Conservation (phyloP, 2,797 vertebrate species). For the Sebastes goodei region DNA sequence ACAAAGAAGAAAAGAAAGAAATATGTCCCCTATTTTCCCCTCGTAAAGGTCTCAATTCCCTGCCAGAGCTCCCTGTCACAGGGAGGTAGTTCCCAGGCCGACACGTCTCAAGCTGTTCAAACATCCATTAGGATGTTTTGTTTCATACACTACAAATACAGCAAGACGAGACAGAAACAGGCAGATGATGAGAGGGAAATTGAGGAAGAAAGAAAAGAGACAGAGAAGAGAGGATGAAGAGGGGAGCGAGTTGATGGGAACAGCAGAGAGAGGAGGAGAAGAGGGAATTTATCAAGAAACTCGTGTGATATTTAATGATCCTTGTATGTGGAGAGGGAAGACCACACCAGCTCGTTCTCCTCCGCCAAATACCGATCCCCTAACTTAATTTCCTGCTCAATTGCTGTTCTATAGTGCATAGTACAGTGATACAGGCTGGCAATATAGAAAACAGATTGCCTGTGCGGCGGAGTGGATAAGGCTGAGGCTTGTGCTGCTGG, state of each 20-base stretch:
- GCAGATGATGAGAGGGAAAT: conserved; percentile 72
- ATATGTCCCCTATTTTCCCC: conserved; percentile 74
- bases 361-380: conserved; percentile 89
- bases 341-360: conserved; percentile 85
- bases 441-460: conserved; percentile 91
- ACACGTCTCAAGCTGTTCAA: conserved; percentile 88
- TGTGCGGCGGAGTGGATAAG: conserved; percentile 86
- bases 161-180: conserved; percentile 58
- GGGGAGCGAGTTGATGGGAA: conserved; percentile 69
- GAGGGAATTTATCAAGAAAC: conserved; percentile 85
- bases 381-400: conserved; percentile 93
- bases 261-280: conserved; percentile 68
- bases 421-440: conserved; percentile 88
- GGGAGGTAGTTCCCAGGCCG: conserved; percentile 81
- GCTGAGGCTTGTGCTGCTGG: conserved; percentile 83
- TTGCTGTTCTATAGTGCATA: conserved; percentile 92
- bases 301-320: conserved; percentile 89
- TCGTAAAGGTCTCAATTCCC: conserved; percentile 79
- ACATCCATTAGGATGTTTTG: conserved; percentile 88
- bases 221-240: conserved; percentile 43
- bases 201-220: conserved; percentile 67
- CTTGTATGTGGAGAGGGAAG: conserved; percentile 86
- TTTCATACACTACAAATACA: conserved; percentile 80
- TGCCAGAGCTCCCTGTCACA: conserved; percentile 81
- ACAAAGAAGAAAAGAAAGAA: conserved; percentile 63